phyloP scores from a whole-genome alignment of 2,113 vertebrate genomes.

The Perca schrenkii region DNA sequence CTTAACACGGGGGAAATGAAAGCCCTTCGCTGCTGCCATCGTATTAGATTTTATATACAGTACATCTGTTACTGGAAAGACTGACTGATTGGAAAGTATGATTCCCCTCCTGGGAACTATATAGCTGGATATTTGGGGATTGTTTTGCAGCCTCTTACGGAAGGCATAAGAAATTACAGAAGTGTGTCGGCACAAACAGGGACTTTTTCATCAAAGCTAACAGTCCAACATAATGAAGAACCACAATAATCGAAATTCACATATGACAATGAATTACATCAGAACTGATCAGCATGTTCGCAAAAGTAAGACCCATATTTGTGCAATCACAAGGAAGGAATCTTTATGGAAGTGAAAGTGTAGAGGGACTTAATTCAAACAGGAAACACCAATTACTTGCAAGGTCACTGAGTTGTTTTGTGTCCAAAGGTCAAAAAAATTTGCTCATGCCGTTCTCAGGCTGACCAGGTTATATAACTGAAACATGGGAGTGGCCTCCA shows the following conservation, averaged over 20 bases:
- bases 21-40: not conserved
- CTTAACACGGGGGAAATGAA: not conserved
- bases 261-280: not conserved
- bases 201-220: not conserved
- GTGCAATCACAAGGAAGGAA: not conserved
- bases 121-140: not conserved
- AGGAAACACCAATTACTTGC: not conserved
- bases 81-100: not conserved
- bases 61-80: not conserved
- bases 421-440: not conserved
- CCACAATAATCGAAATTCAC: not conserved
- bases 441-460: not conserved
- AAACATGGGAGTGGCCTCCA: not conserved
- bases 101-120: not conserved
- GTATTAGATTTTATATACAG: not conserved
- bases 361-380: not conserved
- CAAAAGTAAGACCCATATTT: not conserved
- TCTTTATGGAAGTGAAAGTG: slow-evolving; percentile 54
- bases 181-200: not conserved
- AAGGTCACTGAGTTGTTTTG: not conserved
- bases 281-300: not conserved
- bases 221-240: not conserved
- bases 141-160: not conserved
- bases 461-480: not conserved
- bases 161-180: not conserved